phyloP scores from a whole-genome alignment of 1,140 invertebrate species.

The Hylaeus anthracinus region DNA sequence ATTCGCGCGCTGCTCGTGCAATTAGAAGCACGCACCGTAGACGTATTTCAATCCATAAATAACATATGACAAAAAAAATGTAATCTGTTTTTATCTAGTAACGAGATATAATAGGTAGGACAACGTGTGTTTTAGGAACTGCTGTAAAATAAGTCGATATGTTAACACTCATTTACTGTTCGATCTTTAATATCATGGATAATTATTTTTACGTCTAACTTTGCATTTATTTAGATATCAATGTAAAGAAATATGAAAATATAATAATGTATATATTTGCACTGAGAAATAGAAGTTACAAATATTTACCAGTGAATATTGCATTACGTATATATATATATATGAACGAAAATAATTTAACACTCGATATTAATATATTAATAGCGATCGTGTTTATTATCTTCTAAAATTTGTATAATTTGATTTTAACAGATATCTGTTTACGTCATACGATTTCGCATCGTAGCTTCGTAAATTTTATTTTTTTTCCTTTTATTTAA shows the following conservation, averaged over 20 bases:
- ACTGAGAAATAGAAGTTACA: conserved; percentile 33
- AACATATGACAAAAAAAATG: conserved; percentile 23
- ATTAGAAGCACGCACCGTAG: conserved; percentile 15
- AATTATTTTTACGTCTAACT: conserved; percentile 31
- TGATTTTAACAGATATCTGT: conserved; percentile 17
- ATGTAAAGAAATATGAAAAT: conserved; percentile 36
- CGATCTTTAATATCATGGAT: conserved; percentile 19
- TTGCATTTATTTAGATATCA: conserved; percentile 40
- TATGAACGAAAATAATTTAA: conserved; percentile 26
- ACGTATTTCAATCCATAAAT: conserved; percentile 10
- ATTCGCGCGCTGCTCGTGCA: conserved; percentile 39
- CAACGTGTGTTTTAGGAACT: conserved; percentile 29
- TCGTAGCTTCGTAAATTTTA: conserved; percentile 32
- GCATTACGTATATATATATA: background rate
- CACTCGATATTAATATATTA: conserved; percentile 10
- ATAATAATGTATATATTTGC: conserved; percentile 45
- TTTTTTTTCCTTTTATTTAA: conserved; percentile 34
- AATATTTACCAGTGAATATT: conserved; percentile 23
- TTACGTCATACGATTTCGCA: conserved; percentile 16
- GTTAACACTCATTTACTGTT: conserved; percentile 13
- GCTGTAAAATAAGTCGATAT: conserved; percentile 29
- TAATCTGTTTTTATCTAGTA: conserved; percentile 30
- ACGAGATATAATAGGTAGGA: conserved; percentile 31
- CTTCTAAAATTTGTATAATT: background rate
- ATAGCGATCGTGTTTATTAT: conserved; percentile 2